phyloP scores from a whole-genome alignment of 2,797 vertebrate genomes.

The Squalus acanthias region DNA sequence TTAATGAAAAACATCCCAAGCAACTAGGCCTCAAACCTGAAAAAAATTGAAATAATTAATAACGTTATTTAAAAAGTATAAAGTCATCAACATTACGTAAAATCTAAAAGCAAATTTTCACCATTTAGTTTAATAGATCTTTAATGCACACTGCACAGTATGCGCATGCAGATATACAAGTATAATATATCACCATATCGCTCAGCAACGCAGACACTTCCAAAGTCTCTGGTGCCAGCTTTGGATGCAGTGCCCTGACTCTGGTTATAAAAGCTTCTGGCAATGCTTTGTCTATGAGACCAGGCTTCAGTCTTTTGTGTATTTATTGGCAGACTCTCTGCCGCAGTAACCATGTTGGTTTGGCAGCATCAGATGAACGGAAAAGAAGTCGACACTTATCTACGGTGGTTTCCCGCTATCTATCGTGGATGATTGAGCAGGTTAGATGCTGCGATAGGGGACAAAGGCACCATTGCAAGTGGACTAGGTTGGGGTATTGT shows the following conservation, averaged over 20 bases:
- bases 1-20: slow-evolving; percentile 1
- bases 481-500: neutral
- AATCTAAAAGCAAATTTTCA: neutral
- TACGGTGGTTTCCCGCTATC: neutral
- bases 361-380: too few relatives aligned
- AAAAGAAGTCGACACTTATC: too few relatives aligned
- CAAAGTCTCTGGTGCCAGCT: too few relatives aligned
- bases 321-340: neutral
- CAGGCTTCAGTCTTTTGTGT: neutral
- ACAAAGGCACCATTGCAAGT: neutral
- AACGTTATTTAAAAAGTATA: neutral
- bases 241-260: neutral
- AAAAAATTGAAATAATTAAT: neutral
- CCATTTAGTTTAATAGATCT: neutral
- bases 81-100: neutral
- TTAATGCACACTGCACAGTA: neutral
- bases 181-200: neutral
- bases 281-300: neutral
- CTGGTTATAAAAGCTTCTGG: too few relatives aligned
- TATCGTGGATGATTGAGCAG: neutral
- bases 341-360: neutral
- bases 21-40: neutral
- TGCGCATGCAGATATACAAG: neutral
- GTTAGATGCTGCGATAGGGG: neutral
- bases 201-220: too few relatives aligned